Conservation (phyloP, 2,797 vertebrate genomes). For the Scleropages formosus region DNA sequence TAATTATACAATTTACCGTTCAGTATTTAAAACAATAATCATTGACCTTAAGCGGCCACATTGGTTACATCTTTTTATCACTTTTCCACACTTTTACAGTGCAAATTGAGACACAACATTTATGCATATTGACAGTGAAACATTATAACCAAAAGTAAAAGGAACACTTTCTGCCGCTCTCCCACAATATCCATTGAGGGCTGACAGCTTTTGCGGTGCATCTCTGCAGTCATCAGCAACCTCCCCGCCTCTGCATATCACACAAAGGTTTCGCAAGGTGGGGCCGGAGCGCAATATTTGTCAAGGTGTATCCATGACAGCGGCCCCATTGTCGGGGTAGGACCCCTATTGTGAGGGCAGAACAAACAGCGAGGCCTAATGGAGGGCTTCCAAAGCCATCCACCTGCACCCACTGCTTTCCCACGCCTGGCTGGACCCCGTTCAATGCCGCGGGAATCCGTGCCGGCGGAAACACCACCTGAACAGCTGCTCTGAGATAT, state of each 20-base stretch:
- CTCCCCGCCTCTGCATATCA: neutral
- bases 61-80: neutral
- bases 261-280: neutral
- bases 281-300: neutral
- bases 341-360: neutral
- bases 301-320: slow-evolving; percentile 25
- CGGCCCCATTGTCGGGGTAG: neutral
- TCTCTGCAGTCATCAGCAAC: neutral
- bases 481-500: slow-evolving; percentile 15
- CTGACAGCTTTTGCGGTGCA: neutral
- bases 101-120: neutral
- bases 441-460: neutral
- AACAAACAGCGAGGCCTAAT: neutral
- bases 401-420: slow-evolving; percentile 28
- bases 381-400: neutral
- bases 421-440: slow-evolving; percentile 8
- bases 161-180: slow-evolving; percentile 16
- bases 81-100: neutral
- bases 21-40: neutral
- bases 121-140: neutral
- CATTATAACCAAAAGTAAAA: neutral
- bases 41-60: neutral
- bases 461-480: neutral
- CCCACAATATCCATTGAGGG: too few species aligned
- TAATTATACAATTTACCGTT: neutral